Conservation (phyloP, 2,888 invertebrate genomes). For the Leucophenga maculata region DNA sequence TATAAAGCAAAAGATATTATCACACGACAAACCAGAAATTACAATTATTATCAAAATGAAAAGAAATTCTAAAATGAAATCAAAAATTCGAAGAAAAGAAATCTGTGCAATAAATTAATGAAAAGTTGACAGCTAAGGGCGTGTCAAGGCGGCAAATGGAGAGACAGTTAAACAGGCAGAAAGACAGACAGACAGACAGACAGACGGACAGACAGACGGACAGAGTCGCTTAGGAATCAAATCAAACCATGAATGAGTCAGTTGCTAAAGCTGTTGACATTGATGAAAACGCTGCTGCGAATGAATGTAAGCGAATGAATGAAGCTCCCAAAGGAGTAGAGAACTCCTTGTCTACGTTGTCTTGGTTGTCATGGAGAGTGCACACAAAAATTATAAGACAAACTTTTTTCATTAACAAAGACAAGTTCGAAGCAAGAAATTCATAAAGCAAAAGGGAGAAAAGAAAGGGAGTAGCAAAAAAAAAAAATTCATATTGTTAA, state of each 20-base stretch:
- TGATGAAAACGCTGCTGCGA: no score
- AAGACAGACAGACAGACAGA: neutral
- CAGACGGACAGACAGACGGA: neutral
- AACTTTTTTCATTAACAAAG: slow-evolving; percentile 59
- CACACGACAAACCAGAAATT: slow-evolving; percentile 25
- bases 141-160: neutral
- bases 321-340: no score
- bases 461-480: no score
- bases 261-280: no score
- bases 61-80: slow-evolving; percentile 10
- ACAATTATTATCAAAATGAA: slow-evolving; percentile 46
- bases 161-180: neutral
- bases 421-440: slow-evolving; percentile 26
- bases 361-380: neutral
- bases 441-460: neutral
- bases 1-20: neutral
- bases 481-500: slow-evolving; percentile 39
- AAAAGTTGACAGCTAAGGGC: slow-evolving; percentile 46
- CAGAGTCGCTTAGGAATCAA: neutral
- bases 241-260: no score
- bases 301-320: no score
- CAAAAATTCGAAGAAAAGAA: slow-evolving; percentile 3
- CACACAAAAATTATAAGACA: slow-evolving; percentile 27
- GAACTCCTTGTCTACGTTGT: no score
- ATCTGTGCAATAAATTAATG: slow-evolving; percentile 54